Percentiles rank a stretch among this genome's conserved stretches.
Conservation (phyloP, 2,113 vertebrate species). For the Thalassoma bifasciatum region DNA sequence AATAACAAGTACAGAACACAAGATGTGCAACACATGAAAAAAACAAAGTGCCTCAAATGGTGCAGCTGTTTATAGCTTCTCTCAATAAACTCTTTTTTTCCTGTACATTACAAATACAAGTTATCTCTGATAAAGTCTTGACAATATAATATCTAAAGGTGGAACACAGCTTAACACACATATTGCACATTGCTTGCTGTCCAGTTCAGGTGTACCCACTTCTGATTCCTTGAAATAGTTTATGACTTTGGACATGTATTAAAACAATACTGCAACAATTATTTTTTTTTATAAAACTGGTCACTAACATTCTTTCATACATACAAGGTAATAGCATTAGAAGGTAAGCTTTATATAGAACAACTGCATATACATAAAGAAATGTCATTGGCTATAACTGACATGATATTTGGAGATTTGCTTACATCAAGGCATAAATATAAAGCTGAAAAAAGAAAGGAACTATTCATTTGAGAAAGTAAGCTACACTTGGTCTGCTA, state of each 20-base stretch:
- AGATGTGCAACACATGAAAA: constrained; percentile 2
- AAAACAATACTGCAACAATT: neutral
- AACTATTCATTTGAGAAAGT: constrained; percentile 27
- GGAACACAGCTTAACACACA: constrained; percentile 33
- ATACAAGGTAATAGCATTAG: constrained; percentile 20
- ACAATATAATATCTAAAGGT: constrained; percentile 22
- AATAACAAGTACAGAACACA: constrained; percentile 11
- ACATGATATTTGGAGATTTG: neutral
- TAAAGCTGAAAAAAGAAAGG: constrained; percentile 3
- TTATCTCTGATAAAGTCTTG: constrained; percentile 27
- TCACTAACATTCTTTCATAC: constrained; percentile 23
- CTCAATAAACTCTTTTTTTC: constrained; percentile 23
- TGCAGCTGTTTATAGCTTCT: constrained; percentile 2
- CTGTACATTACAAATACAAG: constrained; percentile 39
- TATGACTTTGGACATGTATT: neutral
- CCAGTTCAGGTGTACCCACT: constrained; percentile 6
- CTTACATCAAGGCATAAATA: constrained; percentile 23
- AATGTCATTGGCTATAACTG: neutral
- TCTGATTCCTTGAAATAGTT: neutral
- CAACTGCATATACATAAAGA: neutral
- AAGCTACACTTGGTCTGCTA: constrained; percentile 32
- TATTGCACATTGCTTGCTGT: constrained; percentile 66
- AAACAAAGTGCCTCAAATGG: constrained; percentile 35
- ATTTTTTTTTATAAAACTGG: constrained; percentile 16
- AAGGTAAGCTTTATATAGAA: constrained; percentile 28